A percentile compares a stretch with the other conserved stretches of the same genome.
These are phyloP conservation scores for Neolamprologus fasciatus DNA, from an alignment of 2,113 vertebrate genomes.

Conservation along the genomic window DNA sequence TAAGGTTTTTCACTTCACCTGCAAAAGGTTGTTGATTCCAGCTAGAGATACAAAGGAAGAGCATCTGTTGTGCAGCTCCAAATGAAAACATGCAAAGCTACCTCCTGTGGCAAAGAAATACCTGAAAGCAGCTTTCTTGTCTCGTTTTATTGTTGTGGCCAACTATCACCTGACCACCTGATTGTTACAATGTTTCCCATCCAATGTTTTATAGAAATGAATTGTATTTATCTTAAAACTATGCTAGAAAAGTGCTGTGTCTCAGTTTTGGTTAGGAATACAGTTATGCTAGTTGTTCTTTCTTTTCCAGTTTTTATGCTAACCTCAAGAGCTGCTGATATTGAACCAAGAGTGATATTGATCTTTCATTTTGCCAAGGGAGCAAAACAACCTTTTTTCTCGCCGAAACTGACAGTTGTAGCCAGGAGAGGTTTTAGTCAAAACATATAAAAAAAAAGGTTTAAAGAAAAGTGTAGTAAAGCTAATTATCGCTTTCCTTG, in stretches of 20 bases:
- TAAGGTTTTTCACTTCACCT: not conserved
- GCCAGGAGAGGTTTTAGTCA: not conserved
- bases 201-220: not conserved
- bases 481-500: not conserved
- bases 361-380: not conserved
- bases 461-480: not conserved
- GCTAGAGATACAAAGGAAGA: not conserved
- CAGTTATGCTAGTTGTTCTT: not conserved
- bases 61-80: not conserved
- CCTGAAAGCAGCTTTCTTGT: not conserved
- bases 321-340: not conserved
- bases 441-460: not conserved
- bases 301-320: not conserved
- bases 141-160: not conserved
- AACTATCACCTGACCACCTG: not conserved
- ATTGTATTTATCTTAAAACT: not conserved
- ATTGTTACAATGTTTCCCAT: not conserved
- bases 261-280: not conserved
- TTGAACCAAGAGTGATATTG: not conserved
- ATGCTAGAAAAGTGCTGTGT: not conserved
- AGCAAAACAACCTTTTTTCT: not conserved
- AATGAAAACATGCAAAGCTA: not conserved
- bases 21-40: not conserved
- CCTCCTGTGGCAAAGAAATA: accelerated
- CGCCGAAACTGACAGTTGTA: not conserved